These are phyloP conservation scores for Nipponia nippon DNA, from an alignment of 2,113 vertebrate species.

Conservation along the genomic window DNA sequence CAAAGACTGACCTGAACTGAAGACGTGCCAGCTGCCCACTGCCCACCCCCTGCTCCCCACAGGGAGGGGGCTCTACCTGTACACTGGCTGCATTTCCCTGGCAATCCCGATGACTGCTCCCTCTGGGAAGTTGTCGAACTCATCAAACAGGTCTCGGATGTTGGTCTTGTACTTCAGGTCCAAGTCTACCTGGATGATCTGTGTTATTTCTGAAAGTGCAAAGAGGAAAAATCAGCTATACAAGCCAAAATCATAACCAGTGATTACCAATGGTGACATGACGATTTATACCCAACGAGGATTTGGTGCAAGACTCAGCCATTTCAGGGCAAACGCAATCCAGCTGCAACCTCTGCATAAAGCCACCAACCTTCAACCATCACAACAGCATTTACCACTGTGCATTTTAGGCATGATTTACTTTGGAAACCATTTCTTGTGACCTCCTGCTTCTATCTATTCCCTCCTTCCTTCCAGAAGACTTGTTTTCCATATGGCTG, in stretches of 20 bases:
- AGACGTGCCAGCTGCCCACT: not conserved
- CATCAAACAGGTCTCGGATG: slow-evolving; percentile 90
- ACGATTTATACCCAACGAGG: accelerated
- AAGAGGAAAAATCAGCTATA: not conserved
- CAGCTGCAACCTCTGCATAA: not conserved
- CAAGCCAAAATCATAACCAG: not conserved
- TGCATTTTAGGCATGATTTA: not conserved
- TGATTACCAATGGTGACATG: not conserved
- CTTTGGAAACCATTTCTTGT: not conserved
- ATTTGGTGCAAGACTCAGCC: not conserved
- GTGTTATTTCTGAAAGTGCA: slow-evolving; percentile 79
- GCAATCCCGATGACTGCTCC: slow-evolving; percentile 89
- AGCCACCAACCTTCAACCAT: not conserved
- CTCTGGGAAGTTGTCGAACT: slow-evolving; percentile 85
- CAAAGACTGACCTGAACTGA: not conserved
- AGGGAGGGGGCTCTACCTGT: slow-evolving; percentile 77
- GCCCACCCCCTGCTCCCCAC: not conserved
- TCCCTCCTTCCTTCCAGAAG: not conserved
- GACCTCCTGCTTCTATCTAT: not conserved
- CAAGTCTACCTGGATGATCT: slow-evolving; percentile 90
- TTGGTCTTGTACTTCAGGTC: slow-evolving; percentile 92
- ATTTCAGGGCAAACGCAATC: not conserved
- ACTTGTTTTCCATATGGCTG: not conserved
- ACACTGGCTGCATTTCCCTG: slow-evolving; percentile 96
- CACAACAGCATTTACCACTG: not conserved